Conservation (phyloP, 2,113 vertebrate species). For the Sylvicapra grimmia region DNA sequence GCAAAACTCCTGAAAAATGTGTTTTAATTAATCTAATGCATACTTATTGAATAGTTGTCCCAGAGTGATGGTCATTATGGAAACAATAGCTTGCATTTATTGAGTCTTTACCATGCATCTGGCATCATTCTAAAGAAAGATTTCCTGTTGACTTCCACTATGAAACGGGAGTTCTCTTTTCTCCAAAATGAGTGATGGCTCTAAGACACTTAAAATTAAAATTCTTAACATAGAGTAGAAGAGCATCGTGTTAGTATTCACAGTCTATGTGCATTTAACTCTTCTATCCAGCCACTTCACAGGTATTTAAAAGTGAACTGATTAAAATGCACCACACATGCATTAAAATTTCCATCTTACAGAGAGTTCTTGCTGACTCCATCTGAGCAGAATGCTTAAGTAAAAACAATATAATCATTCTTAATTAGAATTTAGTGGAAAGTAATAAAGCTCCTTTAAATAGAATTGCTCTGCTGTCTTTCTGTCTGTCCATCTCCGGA, state of each 20-base stretch:
- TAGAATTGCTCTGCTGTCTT: neutral
- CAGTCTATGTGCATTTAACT: conserved; percentile 34
- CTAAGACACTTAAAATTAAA: conserved; percentile 29
- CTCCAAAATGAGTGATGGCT: neutral
- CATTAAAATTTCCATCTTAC: conserved; percentile 56
- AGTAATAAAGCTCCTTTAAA: neutral
- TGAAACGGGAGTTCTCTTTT: neutral
- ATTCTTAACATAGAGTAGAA: conserved; percentile 18
- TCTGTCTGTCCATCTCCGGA: neutral
- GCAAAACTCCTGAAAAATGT: neutral
- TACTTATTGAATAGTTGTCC: neutral
- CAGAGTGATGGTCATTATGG: neutral
- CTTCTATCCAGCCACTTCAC: conserved; percentile 34
- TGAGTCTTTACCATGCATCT: neutral
- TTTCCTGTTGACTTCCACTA: neutral
- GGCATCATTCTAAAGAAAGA: neutral
- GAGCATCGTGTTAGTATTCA: conserved; percentile 35
- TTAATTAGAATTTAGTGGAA: conserved; percentile 28
- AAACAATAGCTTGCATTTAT: neutral
- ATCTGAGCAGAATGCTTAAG: conserved; percentile 61
- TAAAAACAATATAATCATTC: conserved; percentile 30
- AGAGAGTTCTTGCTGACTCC: conserved; percentile 34
- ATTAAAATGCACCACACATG: conserved; percentile 59
- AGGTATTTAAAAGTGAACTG: conserved; percentile 59
- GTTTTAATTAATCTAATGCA: neutral